Evolutionary conservation across 64 coral and sea anemone species (phyloP).

Genomic region (Pachyseris speciosa): DNA sequence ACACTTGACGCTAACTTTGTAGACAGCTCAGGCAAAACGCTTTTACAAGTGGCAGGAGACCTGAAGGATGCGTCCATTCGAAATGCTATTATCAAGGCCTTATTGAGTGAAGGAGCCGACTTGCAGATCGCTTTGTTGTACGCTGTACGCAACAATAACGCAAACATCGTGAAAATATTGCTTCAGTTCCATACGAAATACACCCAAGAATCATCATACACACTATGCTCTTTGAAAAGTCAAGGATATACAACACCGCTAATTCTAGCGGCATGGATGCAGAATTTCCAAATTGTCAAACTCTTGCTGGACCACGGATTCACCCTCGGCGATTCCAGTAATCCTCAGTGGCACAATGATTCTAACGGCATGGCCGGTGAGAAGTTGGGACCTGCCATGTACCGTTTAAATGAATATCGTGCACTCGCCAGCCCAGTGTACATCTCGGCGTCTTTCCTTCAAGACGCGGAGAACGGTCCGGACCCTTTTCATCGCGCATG

Average conservation of each 20-base stretch:
- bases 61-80: background rate
- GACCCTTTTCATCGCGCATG: constrained; percentile 2
- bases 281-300: constrained; percentile 32
- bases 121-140: background rate
- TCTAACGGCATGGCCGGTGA: background rate
- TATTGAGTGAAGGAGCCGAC: constrained; percentile 7
- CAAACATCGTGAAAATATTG: background rate
- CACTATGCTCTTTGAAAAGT: background rate
- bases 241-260: background rate
- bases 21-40: background rate
- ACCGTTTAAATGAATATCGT: constrained; percentile 16
- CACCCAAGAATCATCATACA: background rate
- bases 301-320: background rate
- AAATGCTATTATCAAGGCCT: background rate
- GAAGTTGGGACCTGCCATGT: background rate
- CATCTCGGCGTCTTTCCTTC: constrained; percentile 23
- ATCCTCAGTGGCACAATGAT: background rate
- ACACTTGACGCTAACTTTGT: background rate
- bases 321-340: background rate
- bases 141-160: background rate
- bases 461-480: background rate
- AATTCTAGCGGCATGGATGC: constrained; percentile 17
- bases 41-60: background rate
- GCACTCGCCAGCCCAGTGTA: constrained; percentile 3
- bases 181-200: background rate